Conservation (phyloP, 2,888 invertebrate genomes). For the Marronus borbonicus region DNA sequence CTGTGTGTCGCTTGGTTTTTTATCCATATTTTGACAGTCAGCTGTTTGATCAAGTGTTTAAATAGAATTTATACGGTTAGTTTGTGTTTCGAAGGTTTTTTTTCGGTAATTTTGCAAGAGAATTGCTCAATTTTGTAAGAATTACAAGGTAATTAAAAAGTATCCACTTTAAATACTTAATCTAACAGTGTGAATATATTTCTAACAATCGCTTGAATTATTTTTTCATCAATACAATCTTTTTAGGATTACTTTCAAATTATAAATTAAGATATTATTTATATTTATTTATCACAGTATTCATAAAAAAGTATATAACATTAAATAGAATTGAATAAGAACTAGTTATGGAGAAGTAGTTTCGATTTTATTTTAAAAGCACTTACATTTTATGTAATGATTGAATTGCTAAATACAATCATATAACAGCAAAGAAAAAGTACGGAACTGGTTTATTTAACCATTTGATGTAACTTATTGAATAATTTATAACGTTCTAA, state of each 20-base stretch:
- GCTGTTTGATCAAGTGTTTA: slow-evolving; percentile 17
- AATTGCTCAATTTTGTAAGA: slow-evolving; percentile 10
- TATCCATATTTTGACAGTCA: neutral
- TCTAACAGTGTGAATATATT: neutral
- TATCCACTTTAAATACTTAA: neutral
- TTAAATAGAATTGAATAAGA: too few species aligned
- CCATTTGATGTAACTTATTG: neutral
- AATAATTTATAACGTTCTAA: slow-evolving; percentile 3
- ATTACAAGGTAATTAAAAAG: slow-evolving; percentile 18
- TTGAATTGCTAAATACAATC: too few species aligned
- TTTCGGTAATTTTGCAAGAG: neutral
- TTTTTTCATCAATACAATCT: neutral
- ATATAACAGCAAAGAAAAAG: neutral
- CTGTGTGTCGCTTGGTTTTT: neutral
- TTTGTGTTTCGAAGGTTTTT: neutral
- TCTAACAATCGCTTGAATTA: neutral
- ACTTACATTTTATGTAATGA: too few species aligned
- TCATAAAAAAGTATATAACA: too few species aligned
- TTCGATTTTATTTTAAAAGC: too few species aligned
- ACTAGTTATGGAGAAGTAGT: too few species aligned
- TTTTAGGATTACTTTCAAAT: too few species aligned
- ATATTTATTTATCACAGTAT: too few species aligned
- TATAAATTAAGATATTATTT: too few species aligned
- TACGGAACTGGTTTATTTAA: neutral
- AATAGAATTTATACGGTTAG: slow-evolving; percentile 11